Evolutionary conservation across 1,140 invertebrate genomes (phyloP), one percentile per base, ranked within the genome.

Genomic region (Bombus turneri): DNA sequence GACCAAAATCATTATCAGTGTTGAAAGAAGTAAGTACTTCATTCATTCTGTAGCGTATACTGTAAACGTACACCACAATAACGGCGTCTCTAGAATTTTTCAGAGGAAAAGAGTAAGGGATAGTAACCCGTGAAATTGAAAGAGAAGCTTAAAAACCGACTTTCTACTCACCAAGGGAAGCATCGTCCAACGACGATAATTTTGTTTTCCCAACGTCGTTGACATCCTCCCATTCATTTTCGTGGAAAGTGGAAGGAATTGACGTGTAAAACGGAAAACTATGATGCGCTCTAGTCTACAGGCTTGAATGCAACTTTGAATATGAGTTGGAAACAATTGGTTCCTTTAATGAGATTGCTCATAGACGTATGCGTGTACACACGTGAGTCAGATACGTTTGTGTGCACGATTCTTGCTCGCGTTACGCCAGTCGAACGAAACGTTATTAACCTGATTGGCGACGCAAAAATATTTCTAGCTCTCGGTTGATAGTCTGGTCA

Each of bases 341-440:
- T 75, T 74, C 64, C 88, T 78, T 73, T 90, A 90, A 90, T 85
- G 86, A 90, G 89, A 89, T 89, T 81, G 87, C 4, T 66, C 72
- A 41, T 64, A 37, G 28, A 28, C 41, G 81, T 69, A 47, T 62
- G 34, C 37, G 62, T 37, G 25, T 62, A 74, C 53, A 79, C 64
- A 80, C 37, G 53, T 31, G 43, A 57, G 25, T 73, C 22, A 39
- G 47, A 80, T 77, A 86, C 62, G 43, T 88, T 86, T 80, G 57
- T 74, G 71, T 74, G 71, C 37, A 25, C 31, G 72, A 77, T 75
- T 77, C 62, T 81, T 72, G 43, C 62, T 22, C n/a, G n/a, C 18
- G 57, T 31, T 25, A 13, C 22, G 25, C 59, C 76, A 81, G 62
- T 79, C 77, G 53, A 69, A 57, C 47, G 75, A 83, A 89, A 88